Percentiles rank a stretch among this genome's conserved stretches.
phyloP scores from a whole-genome alignment of 2,113 vertebrate species.

The Ctenomys sociabilis region DNA sequence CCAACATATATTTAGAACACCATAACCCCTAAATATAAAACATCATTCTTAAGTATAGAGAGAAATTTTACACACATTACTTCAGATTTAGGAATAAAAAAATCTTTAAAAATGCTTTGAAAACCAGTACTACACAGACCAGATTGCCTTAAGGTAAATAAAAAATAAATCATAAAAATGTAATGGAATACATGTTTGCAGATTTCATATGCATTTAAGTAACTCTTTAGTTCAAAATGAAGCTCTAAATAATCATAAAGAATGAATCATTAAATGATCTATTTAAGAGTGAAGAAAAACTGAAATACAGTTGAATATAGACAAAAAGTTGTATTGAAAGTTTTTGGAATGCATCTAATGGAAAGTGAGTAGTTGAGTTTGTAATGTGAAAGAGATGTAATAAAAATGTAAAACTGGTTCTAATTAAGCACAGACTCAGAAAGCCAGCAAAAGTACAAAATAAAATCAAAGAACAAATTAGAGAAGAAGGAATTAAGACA shows the following conservation, averaged over 20 bases:
- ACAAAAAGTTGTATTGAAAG: not conserved
- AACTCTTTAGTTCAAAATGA: slow-evolving; percentile 39
- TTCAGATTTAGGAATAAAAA: slow-evolving; percentile 17
- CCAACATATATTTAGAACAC: slow-evolving; percentile 13
- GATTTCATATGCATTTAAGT: not conserved
- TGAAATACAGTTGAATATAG: slow-evolving; percentile 20
- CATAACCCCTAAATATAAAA: not conserved
- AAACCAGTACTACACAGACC: not conserved
- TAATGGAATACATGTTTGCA: not conserved
- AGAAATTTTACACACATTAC: not conserved
- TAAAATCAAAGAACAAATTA: slow-evolving; percentile 27
- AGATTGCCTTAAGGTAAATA: not conserved
- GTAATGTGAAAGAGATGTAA: slow-evolving; percentile 7
- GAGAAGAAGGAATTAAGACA: not conserved
- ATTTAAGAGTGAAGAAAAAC: slow-evolving; percentile 11
- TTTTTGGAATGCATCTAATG: not conserved
- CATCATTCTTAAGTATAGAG: not conserved
- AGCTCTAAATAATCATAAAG: not conserved
- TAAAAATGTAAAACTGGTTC: slow-evolving; percentile 9
- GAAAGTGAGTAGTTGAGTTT: not conserved
- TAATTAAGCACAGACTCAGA: slow-evolving; percentile 10
- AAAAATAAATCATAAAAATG: slow-evolving; percentile 17
- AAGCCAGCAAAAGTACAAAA: slow-evolving; percentile 20
- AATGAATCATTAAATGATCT: slow-evolving; percentile 19
- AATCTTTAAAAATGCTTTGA: not conserved